Percentiles rank a stretch among this genome's conserved stretches.
Conservation (phyloP, 1,140 invertebrate genomes). For the Drosophila nigrodunni region DNA sequence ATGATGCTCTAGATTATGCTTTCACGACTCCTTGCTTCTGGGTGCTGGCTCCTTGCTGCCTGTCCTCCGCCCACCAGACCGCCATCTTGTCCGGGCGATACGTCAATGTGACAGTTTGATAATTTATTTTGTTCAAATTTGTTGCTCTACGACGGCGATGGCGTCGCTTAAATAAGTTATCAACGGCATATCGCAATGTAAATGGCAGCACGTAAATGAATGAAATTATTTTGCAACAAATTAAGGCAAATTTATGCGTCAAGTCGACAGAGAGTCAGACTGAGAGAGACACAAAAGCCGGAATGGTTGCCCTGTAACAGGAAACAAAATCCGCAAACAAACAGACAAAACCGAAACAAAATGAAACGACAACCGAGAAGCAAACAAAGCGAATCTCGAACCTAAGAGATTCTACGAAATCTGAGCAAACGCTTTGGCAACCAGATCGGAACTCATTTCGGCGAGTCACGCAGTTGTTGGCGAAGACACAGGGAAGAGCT, state of each 20-base stretch:
- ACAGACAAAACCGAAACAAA: conserved; percentile 40
- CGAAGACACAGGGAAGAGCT: neutral
- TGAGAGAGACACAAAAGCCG: conserved; percentile 7
- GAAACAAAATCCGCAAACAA: conserved; percentile 62
- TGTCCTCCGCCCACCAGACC: neutral
- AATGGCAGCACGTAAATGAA: conserved; percentile 81
- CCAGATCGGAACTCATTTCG: conserved; percentile 45
- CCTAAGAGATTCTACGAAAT: conserved; percentile 59
- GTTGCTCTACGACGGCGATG: conserved; percentile 43
- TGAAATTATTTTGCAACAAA: conserved; percentile 83
- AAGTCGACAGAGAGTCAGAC: conserved; percentile 52
- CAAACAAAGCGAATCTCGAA: conserved; percentile 58
- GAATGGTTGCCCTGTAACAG: conserved; percentile 30
- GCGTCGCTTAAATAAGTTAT: conserved; percentile 77
- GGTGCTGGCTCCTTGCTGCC: neutral
- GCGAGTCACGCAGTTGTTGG: conserved; percentile 9
- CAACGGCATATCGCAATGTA: conserved; percentile 66
- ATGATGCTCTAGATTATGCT: conserved; percentile 82
- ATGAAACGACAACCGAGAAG: conserved; percentile 36
- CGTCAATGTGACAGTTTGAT: conserved; percentile 83
- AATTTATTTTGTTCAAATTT: conserved; percentile 83
- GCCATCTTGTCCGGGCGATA: conserved; percentile 54
- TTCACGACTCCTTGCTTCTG: conserved; percentile 52
- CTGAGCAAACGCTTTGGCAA: conserved; percentile 74
- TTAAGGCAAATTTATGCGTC: conserved; percentile 82